phyloP scores from a whole-genome alignment of 37 sponge, comb jelly and placozoan genomes.

The Hexactinellida sp. region DNA sequence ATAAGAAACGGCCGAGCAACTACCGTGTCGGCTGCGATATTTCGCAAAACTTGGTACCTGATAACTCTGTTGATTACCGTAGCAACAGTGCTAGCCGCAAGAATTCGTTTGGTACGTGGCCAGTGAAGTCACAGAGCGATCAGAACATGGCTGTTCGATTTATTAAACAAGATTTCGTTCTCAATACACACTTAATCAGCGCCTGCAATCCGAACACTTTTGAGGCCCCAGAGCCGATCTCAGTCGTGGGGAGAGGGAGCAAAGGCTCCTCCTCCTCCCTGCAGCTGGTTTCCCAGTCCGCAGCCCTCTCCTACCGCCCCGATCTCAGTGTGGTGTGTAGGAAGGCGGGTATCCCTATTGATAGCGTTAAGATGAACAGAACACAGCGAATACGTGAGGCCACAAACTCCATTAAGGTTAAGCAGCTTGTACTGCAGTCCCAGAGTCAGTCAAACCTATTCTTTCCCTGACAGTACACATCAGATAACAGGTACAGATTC shows the following conservation, averaged over 20 bases:
- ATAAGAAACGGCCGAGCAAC: not conserved
- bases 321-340: not conserved
- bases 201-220: not conserved
- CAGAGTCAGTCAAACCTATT: not conserved
- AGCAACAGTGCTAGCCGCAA: not conserved
- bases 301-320: not conserved
- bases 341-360: not conserved
- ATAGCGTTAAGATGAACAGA: not conserved
- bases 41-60: not conserved
- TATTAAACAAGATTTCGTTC: constrained; percentile 4
- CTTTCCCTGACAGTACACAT: not conserved
- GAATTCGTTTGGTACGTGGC: constrained; percentile 1
- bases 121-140: constrained; percentile 10
- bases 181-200: not conserved
- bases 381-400: not conserved
- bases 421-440: not conserved
- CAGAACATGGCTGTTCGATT: not conserved
- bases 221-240: not conserved
- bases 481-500: no score
- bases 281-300: not conserved
- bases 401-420: not conserved
- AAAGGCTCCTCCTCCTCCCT: not conserved
- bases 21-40: not conserved
- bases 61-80: not conserved
- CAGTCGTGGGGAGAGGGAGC: not conserved